Percentiles rank a stretch among this genome's conserved stretches.
Evolutionary conservation across 2,113 vertebrate genomes (phyloP).

Genomic region (Actenoides lindsayi): DNA sequence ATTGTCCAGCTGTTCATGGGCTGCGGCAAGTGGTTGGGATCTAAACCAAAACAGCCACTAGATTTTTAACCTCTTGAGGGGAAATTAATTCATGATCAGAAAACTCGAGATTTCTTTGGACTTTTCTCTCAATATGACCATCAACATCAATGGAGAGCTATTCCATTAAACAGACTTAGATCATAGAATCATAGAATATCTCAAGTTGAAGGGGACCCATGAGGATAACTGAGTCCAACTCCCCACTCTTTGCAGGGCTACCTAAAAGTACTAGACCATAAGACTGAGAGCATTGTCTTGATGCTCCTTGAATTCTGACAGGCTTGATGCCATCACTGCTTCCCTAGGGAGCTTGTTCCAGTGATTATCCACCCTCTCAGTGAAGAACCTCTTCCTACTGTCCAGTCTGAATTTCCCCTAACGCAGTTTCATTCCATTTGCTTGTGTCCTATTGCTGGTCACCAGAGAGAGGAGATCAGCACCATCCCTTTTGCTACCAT

Average conservation of each 20-base stretch:
- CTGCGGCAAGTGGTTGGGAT: not conserved
- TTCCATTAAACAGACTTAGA: not conserved
- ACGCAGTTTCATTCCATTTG: not conserved
- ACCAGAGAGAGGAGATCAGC: not conserved
- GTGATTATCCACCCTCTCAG: not conserved
- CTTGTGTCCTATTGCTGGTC: not conserved
- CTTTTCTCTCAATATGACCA: not conserved
- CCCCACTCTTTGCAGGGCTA: too few relatives aligned
- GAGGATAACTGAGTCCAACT: too few relatives aligned
- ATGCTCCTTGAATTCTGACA: too few relatives aligned
- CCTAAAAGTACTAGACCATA: too few relatives aligned
- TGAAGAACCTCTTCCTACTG: not conserved
- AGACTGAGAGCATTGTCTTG: too few relatives aligned
- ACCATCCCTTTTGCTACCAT: not conserved
- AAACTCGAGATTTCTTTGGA: not conserved
- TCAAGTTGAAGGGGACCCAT: not conserved
- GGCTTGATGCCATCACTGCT: too few relatives aligned
- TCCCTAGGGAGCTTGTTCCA: too few relatives aligned
- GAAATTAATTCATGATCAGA: not conserved
- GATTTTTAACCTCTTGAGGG: not conserved
- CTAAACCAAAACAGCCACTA: not conserved
- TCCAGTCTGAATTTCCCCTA: not conserved
- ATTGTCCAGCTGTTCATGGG: not conserved
- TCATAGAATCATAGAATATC: not conserved
- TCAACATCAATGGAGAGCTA: not conserved